A percentile compares a stretch with the other conserved stretches of the same genome.
phyloP scores from a whole-genome alignment of 1,140 invertebrate species.

The Plutomurus gul region DNA sequence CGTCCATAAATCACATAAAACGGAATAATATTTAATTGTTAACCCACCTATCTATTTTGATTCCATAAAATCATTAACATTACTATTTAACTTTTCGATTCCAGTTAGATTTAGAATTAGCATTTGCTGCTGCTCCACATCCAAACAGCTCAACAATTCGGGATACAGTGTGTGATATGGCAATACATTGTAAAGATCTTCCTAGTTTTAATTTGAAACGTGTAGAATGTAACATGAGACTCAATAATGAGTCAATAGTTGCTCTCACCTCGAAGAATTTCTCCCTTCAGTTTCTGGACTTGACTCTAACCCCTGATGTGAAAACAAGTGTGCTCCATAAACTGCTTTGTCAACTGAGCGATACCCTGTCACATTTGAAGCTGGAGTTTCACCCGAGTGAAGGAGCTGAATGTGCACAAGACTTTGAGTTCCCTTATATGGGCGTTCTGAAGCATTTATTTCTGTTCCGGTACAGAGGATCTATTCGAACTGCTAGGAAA shows the following conservation, averaged over 20 bases:
- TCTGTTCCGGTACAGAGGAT: neutral
- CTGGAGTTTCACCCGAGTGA: slow-evolving; percentile 18
- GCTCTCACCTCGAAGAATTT: neutral
- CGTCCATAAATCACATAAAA: too few species aligned
- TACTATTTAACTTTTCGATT: too few species aligned
- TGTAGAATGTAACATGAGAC: slow-evolving; percentile 40
- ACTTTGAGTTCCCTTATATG: slow-evolving; percentile 12
- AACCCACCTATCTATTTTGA: too few species aligned
- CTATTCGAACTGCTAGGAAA: neutral
- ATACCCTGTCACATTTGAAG: neutral
- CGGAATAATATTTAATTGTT: too few species aligned
- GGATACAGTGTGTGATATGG: slow-evolving; percentile 41
- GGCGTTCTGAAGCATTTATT: slow-evolving; percentile 17
- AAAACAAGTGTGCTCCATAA: neutral
- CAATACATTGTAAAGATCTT: slow-evolving; percentile 37
- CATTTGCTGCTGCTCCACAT: slow-evolving; percentile 20
- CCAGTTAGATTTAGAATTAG: slow-evolving; percentile 40
- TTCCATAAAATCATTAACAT: too few species aligned
- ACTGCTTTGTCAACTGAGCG: neutral
- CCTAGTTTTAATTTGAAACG: neutral
- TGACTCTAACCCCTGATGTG: slow-evolving; percentile 11
- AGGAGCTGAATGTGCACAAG: neutral
- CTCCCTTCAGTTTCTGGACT: slow-evolving; percentile 12
- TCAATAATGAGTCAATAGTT: slow-evolving; percentile 29
- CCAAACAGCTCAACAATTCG: slow-evolving; percentile 35